Evolutionary conservation across 2,113 vertebrate genomes (phyloP).

Genomic region (Stigmatopora nigra): DNA sequence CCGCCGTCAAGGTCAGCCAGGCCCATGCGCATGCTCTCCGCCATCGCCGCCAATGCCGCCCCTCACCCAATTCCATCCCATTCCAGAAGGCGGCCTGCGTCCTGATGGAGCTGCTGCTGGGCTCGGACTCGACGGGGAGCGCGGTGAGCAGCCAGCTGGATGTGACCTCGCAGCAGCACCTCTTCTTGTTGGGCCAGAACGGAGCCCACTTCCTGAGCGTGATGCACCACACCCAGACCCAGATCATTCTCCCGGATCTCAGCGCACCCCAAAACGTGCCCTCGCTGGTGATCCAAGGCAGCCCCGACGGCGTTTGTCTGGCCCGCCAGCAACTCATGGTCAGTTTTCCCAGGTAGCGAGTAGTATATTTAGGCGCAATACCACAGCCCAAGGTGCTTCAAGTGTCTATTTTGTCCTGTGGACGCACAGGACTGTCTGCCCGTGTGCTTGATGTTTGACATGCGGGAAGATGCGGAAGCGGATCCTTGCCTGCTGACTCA

Average conservation of each 20-base stretch:
- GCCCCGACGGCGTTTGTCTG: slow-evolving; percentile 69
- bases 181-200: slow-evolving; percentile 72
- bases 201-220: slow-evolving; percentile 71
- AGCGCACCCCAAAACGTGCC: slow-evolving; percentile 66
- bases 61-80: background rate
- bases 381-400: too few relatives aligned
- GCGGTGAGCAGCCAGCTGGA: slow-evolving; percentile 72
- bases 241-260: slow-evolving; percentile 74
- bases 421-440: slow-evolving; percentile 70
- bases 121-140: slow-evolving; percentile 50
- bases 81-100: slow-evolving; percentile 68
- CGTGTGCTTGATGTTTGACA: slow-evolving; percentile 76
- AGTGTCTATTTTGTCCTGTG: slow-evolving; percentile 5
- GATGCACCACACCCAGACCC: slow-evolving; percentile 76
- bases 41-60: too few relatives aligned
- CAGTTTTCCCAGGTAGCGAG: background rate
- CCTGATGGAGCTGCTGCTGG: slow-evolving; percentile 70
- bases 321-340: slow-evolving; percentile 75
- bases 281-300: slow-evolving; percentile 71
- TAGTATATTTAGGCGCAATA: too few relatives aligned
- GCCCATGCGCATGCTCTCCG: background rate
- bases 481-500: slow-evolving; percentile 63
- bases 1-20: slow-evolving; percentile 62
- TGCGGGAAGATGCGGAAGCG: slow-evolving; percentile 68
- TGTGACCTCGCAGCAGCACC: slow-evolving; percentile 74